phyloP scores from a whole-genome alignment of 37 sponge, comb jelly and placozoan species.

The Trichoplax adhaerens region DNA sequence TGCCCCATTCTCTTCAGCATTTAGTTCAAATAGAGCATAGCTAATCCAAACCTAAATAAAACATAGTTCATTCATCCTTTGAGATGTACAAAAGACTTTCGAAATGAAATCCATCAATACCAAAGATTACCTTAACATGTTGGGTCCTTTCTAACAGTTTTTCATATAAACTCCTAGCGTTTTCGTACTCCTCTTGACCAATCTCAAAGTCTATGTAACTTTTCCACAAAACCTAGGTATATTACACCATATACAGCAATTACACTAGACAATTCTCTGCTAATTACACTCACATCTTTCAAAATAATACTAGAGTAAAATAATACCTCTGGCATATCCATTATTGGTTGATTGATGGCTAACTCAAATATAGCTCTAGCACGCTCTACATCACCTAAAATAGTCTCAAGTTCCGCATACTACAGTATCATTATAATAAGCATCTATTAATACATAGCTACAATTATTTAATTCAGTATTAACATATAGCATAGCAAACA shows the following conservation, averaged over 20 bases:
- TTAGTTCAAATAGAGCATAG: slow-evolving; percentile 77
- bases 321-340: slow-evolving; percentile 95
- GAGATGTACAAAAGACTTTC: no score
- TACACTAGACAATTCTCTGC: not conserved
- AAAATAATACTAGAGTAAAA: not conserved
- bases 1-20: slow-evolving; percentile 12
- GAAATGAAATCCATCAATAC: no score
- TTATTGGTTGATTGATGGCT: slow-evolving; percentile 70
- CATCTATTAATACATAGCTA: no score
- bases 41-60: slow-evolving; percentile 53
- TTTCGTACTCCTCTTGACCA: slow-evolving; percentile 61
- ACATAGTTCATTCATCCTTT: not conserved
- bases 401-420: slow-evolving; percentile 6
- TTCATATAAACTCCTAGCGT: slow-evolving; percentile 55
- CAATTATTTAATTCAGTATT: no score
- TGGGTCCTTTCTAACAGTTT: slow-evolving; percentile 75
- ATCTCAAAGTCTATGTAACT: slow-evolving; percentile 94
- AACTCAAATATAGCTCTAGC: slow-evolving; percentile 83
- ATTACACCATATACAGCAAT: no score
- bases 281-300: not conserved
- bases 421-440: not conserved
- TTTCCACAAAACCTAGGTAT: slow-evolving; percentile 55
- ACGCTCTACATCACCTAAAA: slow-evolving; percentile 58
- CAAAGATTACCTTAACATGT: slow-evolving; percentile 54
- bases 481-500: no score